Evolutionary conservation across 2,888 invertebrate genomes (phyloP), one percentile per base, ranked within the genome.

Genomic region (Oligia fasciuncula): DNA sequence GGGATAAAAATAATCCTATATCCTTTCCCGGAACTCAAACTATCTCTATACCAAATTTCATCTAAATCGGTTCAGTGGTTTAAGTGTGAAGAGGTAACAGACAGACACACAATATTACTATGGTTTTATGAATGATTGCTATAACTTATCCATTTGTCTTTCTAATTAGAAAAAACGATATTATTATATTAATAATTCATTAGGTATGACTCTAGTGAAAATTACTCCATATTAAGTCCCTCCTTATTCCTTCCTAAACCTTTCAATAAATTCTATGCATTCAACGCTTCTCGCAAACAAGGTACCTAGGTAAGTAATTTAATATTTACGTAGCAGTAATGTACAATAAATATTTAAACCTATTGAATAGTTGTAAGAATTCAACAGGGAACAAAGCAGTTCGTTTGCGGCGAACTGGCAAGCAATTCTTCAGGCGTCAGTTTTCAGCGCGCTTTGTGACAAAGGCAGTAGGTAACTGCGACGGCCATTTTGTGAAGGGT

Each of bases 371-470:
- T 80, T 74, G 51, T 69, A 75, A 76, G 83, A 87, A 85, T 86
- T 87, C 77, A 86, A 88, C 85, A 84, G 73, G 69, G 84, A 88
- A 89, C 86, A 88, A 89, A 88, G 63, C 79, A 69, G 72, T 73
- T 80, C 83, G 84, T 85, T 86, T 87, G 86, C 84, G 72, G 81
- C 80, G 82, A 87, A 89, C 79, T 88, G 72, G 73, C 70, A 80
- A 85, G 90, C 91, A 89, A 89, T 91, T 91, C 90, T 89, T 90
- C 89, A 91, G 89, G 88, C 91, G 91, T 90, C 89, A 88, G 88
- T 86, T 87, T 86, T 80, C 85, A 85, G 79, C 80, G 76, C 78
- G 83, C 88, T 88, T 92, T 93, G 91, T 91, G 90, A 91, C 87
- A 91, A 90, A 92, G 85, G 87, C 84, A 73, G 83, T n/a, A n/a